Evolutionary conservation across 2,888 invertebrate species (phyloP), one percentile per base, ranked within the genome.

Genomic region (Nineta flava): DNA sequence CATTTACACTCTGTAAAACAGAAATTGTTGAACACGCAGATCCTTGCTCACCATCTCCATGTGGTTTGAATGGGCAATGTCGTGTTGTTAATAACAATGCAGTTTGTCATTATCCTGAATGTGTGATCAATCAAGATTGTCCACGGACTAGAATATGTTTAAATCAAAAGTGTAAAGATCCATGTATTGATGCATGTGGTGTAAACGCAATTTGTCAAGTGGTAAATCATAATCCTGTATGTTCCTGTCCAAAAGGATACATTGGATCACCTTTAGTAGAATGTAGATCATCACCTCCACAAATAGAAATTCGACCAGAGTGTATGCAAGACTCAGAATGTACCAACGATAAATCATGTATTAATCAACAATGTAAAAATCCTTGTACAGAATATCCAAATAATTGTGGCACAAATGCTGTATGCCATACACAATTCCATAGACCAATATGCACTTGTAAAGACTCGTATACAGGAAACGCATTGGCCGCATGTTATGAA

Each of bases 101-200:
- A 0, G 74, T 76, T 48, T 91, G 90, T 60, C 74, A 77, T 49
- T 90, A 87, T 65, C 90, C 90, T 0, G 92, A 91, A 65, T 92
- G 92, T 64, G 72, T 91, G 3, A 81, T 85, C 49, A 91, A 91
- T 61, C 82, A 84, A n/a, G 91, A 92, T 58, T 93, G 92, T 65
- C 75, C 87, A 0, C 76, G 84, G 50, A 79, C 87, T 55, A 78
- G 81, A 57, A 82, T 87, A 2, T 92, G 91, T 61, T 82, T 84
- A 58, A 77, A 78, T 38, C 87, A 87, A 56, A 84, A 83, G 62
- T 93, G 92, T 60, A 74, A 79, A 52, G 87, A 92, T 66, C 90
- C 91, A 38, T 87, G 88, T 61, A 72, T 78, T 49, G 83, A 82
- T 55, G 81, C 85, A 12, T 92, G 91, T 58, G 91, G 91, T 46